Evolutionary conservation across 2,797 vertebrate species (phyloP).

Genomic region (Characodon lateralis): DNA sequence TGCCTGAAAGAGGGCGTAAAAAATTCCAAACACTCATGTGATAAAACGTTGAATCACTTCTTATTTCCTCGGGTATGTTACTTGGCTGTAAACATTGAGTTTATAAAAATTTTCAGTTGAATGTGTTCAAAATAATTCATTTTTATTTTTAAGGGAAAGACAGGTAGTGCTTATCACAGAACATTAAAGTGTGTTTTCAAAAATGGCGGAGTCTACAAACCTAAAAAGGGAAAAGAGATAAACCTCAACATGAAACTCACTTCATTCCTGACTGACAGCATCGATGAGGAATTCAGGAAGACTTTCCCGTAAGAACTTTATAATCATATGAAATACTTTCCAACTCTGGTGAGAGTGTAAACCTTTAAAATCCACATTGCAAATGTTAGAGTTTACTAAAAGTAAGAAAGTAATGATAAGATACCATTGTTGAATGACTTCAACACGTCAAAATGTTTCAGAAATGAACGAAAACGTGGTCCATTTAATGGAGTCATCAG

Average conservation of each 20-base stretch:
- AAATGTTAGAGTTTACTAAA: neutral
- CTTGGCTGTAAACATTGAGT: fast-evolving
- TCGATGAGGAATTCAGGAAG: slow-evolving; percentile 56
- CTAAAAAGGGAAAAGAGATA: neutral
- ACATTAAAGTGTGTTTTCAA: slow-evolving; percentile 11
- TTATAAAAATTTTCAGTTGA: neutral
- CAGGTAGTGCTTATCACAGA: fast-evolving
- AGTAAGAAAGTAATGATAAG: neutral
- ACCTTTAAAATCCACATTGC: neutral
- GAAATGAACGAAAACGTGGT: slow-evolving; percentile 36
- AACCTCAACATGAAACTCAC: slow-evolving; percentile 48
- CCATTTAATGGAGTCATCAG: slow-evolving; percentile 34
- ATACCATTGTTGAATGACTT: neutral
- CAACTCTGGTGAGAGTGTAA: neutral
- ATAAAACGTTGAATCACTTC: neutral
- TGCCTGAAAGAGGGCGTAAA: slow-evolving; percentile 32
- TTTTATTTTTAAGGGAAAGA: fast-evolving
- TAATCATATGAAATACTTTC: neutral
- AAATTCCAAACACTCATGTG: slow-evolving; percentile 22
- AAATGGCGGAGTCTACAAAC: slow-evolving; percentile 20
- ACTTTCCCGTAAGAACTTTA: slow-evolving; percentile 39
- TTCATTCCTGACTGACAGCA: slow-evolving; percentile 30
- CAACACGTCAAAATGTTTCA: slow-evolving; percentile 29
- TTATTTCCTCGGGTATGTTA: slow-evolving; percentile 19
- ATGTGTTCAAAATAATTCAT: neutral